Conservation (phyloP, 1,140 invertebrate species). For the Asobara japonica region DNA sequence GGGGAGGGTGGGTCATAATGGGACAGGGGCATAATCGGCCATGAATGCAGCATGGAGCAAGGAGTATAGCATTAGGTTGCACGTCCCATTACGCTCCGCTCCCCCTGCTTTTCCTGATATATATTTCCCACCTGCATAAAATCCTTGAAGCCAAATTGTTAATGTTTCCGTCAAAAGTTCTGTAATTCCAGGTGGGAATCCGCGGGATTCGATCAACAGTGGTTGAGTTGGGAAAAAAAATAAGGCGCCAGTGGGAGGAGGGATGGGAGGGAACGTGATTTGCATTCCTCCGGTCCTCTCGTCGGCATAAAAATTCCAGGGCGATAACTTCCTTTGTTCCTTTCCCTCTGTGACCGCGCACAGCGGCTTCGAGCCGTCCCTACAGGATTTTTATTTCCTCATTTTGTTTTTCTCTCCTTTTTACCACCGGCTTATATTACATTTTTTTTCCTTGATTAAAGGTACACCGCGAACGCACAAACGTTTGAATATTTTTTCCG, state of each 20-base stretch:
- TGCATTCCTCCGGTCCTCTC: constrained; percentile 61
- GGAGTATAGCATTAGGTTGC: too few relatives aligned
- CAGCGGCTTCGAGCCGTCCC: constrained; percentile 42
- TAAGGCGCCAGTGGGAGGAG: constrained; percentile 30
- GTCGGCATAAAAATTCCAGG: constrained; percentile 65
- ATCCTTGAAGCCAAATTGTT: not conserved
- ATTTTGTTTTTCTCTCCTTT: constrained; percentile 37
- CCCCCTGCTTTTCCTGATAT: not conserved
- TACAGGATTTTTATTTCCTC: constrained; percentile 18
- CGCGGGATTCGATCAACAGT: constrained; percentile 42
- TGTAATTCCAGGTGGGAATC: constrained; percentile 31
- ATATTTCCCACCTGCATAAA: not conserved
- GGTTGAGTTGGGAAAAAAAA: constrained; percentile 44
- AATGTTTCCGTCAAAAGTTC: constrained; percentile 16
- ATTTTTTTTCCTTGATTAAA: constrained; percentile 62
- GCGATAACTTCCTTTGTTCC: constrained; percentile 66
- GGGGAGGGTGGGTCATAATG: too few relatives aligned
- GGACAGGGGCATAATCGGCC: too few relatives aligned
- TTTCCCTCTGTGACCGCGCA: constrained; percentile 49
- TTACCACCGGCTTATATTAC: constrained; percentile 60
- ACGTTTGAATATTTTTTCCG: constrained; percentile 27
- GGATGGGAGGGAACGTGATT: constrained; percentile 52
- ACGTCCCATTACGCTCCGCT: constrained; percentile 1
- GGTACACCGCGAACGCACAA: constrained; percentile 34
- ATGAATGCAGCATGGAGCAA: constrained; percentile 32